Conservation (phyloP, 2,113 vertebrate genomes). For the Brachirus orientalis region DNA sequence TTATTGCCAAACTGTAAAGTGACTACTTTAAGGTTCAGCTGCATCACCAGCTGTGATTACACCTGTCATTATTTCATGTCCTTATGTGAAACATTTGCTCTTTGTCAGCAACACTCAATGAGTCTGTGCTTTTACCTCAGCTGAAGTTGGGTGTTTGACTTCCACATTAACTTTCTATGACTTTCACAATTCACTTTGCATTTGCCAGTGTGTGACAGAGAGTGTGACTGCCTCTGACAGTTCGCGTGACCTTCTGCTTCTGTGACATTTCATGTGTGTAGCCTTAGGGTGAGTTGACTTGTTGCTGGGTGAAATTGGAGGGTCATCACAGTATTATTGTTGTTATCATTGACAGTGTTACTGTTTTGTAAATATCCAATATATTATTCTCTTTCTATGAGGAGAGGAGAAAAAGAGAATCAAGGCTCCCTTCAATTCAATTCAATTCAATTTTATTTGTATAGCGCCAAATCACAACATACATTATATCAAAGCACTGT, state of each 20-base stretch:
- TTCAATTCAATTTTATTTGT: no score
- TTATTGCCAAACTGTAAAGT: neutral
- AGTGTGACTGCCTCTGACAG: conserved; percentile 31
- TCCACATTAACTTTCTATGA: conserved; percentile 33
- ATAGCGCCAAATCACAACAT: no score
- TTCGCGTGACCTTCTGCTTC: conserved; percentile 8
- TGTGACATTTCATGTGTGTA: neutral
- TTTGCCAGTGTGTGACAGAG: conserved; percentile 3
- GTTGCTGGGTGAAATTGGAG: conserved; percentile 24
- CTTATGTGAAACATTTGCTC: no score
- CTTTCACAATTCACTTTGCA: conserved; percentile 27
- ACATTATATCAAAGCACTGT: no score
- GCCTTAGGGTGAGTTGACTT: conserved; percentile 28
- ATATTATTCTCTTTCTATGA: neutral
- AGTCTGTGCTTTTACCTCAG: conserved; percentile 4
- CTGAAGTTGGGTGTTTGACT: conserved; percentile 46
- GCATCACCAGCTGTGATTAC: neutral
- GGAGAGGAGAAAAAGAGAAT: no score
- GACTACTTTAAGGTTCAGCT: neutral
- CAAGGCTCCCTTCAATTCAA: no score
- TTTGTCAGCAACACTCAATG: no score
- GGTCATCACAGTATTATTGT: conserved; percentile 14
- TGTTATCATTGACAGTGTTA: conserved; percentile 5
- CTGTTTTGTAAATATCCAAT: conserved; percentile 1
- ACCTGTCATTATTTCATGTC: no score